These are phyloP conservation scores for Harlomillsia oculata DNA, from an alignment of 1,140 invertebrate genomes.

Conservation along the genomic window DNA sequence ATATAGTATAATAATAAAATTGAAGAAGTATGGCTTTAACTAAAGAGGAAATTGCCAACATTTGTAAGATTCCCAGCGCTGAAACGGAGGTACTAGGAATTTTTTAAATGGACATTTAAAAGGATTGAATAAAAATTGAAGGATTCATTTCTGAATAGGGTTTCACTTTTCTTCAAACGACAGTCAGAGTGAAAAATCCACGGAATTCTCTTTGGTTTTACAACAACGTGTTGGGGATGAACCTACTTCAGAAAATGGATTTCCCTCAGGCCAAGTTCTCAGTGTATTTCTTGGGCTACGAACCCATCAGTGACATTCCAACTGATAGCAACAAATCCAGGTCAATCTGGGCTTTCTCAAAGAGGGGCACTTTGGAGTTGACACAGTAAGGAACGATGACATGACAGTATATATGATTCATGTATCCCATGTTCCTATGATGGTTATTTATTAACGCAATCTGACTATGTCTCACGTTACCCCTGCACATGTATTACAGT, in stretches of 20 bases:
- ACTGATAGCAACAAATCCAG: constrained; percentile 54
- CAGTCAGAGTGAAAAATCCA: constrained; percentile 89
- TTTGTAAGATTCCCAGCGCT: too few relatives aligned
- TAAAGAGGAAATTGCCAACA: too few relatives aligned
- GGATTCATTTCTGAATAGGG: too few relatives aligned
- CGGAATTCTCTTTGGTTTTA: constrained; percentile 79
- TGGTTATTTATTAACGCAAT: constrained; percentile 38
- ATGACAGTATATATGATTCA: too few relatives aligned
- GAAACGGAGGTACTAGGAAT: too few relatives aligned
- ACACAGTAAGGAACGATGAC: constrained; percentile 71
- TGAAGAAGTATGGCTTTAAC: too few relatives aligned
- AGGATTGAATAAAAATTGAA: too few relatives aligned
- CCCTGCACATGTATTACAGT: constrained; percentile 58
- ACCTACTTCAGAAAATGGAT: constrained; percentile 67
- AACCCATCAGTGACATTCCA: constrained; percentile 61
- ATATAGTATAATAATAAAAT: too few relatives aligned
- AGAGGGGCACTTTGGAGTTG: constrained; percentile 78
- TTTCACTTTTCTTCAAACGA: constrained; percentile 90
- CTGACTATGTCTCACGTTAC: constrained; percentile 56
- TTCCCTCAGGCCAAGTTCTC: constrained; percentile 84
- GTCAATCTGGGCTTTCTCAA: constrained; percentile 63
- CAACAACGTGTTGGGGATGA: constrained; percentile 81
- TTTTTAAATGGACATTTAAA: too few relatives aligned
- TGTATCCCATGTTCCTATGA: background rate
- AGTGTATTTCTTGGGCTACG: constrained; percentile 87